Evolutionary conservation across 92 coral and sea anemone genomes (phyloP).

Genomic region (Siderastrea radians): DNA sequence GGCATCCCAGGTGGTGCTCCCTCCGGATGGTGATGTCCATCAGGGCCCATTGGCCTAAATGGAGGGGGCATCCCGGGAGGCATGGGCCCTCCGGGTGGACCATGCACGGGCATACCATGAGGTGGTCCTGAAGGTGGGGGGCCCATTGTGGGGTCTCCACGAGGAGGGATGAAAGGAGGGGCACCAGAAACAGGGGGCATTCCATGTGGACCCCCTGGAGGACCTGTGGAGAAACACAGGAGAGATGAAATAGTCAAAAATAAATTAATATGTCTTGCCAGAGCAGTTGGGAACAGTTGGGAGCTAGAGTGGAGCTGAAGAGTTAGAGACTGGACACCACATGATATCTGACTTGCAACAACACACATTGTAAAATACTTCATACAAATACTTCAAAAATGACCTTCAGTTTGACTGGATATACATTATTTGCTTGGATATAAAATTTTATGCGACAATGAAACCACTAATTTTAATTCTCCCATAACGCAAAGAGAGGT

Average conservation of each 20-base stretch:
- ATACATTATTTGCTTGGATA: too few species aligned
- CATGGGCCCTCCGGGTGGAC: slow-evolving; percentile 79
- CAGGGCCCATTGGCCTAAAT: slow-evolving; percentile 82
- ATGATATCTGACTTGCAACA: too few species aligned
- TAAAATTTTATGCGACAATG: too few species aligned
- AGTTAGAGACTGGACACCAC: too few species aligned
- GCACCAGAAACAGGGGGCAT: slow-evolving; percentile 95
- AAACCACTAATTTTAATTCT: too few species aligned
- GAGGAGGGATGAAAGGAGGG: slow-evolving; percentile 89
- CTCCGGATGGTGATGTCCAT: slow-evolving; percentile 71
- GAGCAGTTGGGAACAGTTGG: neutral
- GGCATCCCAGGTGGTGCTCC: slow-evolving; percentile 88
- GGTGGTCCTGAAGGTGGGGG: slow-evolving; percentile 83
- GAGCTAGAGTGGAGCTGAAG: too few species aligned
- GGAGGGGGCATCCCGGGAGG: slow-evolving; percentile 93
- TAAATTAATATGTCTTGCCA: neutral
- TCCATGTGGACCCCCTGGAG: slow-evolving; percentile 84
- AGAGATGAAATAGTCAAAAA: neutral
- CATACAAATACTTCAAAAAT: too few species aligned
- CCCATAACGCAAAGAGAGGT: too few species aligned
- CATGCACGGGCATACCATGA: slow-evolving; percentile 87
- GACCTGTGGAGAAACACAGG: slow-evolving; percentile 43
- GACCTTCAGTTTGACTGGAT: too few species aligned
- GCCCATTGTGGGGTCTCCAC: slow-evolving; percentile 85
- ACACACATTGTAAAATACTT: too few species aligned